These are phyloP conservation scores for Misgurnus anguillicaudatus DNA, from an alignment of 2,113 vertebrate species.

Conservation along the genomic window DNA sequence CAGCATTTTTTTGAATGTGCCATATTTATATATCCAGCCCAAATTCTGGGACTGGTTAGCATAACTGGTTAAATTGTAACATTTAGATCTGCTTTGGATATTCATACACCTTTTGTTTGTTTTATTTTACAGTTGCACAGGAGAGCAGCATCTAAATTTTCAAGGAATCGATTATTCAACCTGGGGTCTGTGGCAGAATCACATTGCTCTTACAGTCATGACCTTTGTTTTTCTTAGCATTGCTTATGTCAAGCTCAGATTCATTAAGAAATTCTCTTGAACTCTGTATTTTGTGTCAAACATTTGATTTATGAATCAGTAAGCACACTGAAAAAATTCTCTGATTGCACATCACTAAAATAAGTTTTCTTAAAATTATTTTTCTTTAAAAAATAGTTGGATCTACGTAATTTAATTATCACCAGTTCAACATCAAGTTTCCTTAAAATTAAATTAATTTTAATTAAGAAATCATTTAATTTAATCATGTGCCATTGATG, in stretches of 20 bases:
- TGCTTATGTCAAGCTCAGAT: slow-evolving; percentile 83
- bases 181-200: slow-evolving; percentile 92
- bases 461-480: no score
- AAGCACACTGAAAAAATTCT: not conserved
- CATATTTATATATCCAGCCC: no score
- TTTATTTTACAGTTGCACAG: slow-evolving; percentile 75
- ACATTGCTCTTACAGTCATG: slow-evolving; percentile 83
- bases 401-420: no score
- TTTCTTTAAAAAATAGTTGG: no score
- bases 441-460: no score
- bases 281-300: not conserved
- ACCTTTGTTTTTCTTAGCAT: slow-evolving; percentile 79
- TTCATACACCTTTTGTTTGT: not conserved
- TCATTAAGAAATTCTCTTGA: slow-evolving; percentile 88
- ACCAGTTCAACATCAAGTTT: no score
- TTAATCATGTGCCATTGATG: no score
- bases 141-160: slow-evolving; percentile 76
- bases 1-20: no score
- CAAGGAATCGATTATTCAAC: slow-evolving; percentile 79
- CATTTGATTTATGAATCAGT: not conserved
- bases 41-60: no score
- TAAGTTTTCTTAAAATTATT: no score
- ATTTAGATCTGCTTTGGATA: not conserved
- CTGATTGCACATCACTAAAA: not conserved
- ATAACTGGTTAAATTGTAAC: not conserved